A percentile compares a stretch with the other conserved stretches of the same genome.
Conservation (phyloP, 2,113 vertebrate genomes). For the Bucco capensis region DNA sequence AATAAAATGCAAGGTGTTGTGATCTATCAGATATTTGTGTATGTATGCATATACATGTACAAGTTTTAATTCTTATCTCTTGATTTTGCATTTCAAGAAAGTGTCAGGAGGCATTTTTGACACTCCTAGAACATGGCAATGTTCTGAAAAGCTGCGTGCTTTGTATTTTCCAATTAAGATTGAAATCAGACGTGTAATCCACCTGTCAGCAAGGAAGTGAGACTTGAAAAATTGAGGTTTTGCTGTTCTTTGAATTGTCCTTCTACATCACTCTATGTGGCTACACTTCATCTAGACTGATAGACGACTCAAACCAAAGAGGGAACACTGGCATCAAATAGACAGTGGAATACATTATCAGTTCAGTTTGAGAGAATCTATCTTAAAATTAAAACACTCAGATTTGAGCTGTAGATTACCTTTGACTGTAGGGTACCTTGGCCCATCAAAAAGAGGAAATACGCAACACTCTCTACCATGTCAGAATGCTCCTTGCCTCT, state of each 20-base stretch:
- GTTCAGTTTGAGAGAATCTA: background rate
- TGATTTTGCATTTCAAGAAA: conserved; percentile 11
- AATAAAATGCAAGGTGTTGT: background rate
- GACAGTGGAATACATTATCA: background rate
- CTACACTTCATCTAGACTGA: conserved; percentile 9
- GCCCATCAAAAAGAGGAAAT: background rate
- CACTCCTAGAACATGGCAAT: background rate
- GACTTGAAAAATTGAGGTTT: background rate
- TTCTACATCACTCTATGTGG: background rate
- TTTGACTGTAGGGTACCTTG: background rate
- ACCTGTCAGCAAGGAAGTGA: conserved; percentile 13
- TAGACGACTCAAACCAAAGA: background rate
- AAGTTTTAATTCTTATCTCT: conserved; percentile 1
- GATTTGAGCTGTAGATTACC: background rate
- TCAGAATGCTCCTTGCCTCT: background rate
- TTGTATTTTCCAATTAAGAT: conserved; percentile 31
- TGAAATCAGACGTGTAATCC: conserved; percentile 39
- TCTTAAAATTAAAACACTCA: background rate
- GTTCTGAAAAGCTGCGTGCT: background rate
- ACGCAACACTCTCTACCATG: background rate
- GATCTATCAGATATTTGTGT: background rate
- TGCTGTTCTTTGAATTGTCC: background rate
- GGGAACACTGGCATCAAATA: background rate
- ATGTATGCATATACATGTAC: background rate
- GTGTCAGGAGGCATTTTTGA: background rate